Percentiles rank a stretch among this genome's conserved stretches.
Evolutionary conservation across 2,113 vertebrate genomes (phyloP).

Genomic region (Zingel zingel): DNA sequence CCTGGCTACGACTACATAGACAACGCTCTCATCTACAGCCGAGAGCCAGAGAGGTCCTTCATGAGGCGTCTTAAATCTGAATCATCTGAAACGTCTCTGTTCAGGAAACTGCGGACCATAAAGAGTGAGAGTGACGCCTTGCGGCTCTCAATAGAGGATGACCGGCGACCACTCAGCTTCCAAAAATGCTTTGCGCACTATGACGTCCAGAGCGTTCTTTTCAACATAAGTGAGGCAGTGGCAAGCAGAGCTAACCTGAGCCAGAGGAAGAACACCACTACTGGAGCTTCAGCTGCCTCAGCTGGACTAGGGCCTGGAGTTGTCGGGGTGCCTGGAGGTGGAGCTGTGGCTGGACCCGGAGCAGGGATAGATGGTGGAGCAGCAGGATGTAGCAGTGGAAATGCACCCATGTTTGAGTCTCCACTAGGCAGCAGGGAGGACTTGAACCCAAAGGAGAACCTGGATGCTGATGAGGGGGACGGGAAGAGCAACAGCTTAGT

Average conservation of each 20-base stretch:
- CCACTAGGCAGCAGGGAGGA: conserved; percentile 95
- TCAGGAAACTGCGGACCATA: conserved; percentile 92
- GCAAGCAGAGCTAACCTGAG: conserved; percentile 89
- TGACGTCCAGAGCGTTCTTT: conserved; percentile 96
- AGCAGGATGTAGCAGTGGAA: conserved; percentile 68
- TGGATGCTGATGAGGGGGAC: conserved; percentile 95
- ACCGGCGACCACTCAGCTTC: conserved; percentile 89
- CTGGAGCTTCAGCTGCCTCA: conserved; percentile 95
- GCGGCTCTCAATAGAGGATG: conserved; percentile 89
- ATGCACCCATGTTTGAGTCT: conserved; percentile 87
- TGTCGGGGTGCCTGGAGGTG: conserved; percentile 30
- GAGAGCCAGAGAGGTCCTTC: conserved; percentile 91
- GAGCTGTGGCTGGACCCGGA: conserved; percentile 15
- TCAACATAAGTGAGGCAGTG: conserved; percentile 96
- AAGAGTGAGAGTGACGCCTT: conserved; percentile 93
- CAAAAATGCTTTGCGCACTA: conserved; percentile 98
- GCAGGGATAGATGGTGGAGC: conserved; percentile 55
- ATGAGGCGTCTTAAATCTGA: conserved; percentile 92
- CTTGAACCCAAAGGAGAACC: conserved; percentile 93
- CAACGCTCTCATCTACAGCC: conserved; percentile 87
- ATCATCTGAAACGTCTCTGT: conserved; percentile 91
- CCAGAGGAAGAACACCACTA: conserved; percentile 96
- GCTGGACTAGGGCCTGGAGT: conserved; percentile 73
- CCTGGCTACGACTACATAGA: conserved; percentile 93
- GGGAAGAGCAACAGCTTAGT: conserved; percentile 95